A percentile compares a stretch with the other conserved stretches of the same genome.
These are phyloP conservation scores for Otolemur garnettii DNA, from an alignment of 2,113 vertebrate species.

Conservation along the genomic window DNA sequence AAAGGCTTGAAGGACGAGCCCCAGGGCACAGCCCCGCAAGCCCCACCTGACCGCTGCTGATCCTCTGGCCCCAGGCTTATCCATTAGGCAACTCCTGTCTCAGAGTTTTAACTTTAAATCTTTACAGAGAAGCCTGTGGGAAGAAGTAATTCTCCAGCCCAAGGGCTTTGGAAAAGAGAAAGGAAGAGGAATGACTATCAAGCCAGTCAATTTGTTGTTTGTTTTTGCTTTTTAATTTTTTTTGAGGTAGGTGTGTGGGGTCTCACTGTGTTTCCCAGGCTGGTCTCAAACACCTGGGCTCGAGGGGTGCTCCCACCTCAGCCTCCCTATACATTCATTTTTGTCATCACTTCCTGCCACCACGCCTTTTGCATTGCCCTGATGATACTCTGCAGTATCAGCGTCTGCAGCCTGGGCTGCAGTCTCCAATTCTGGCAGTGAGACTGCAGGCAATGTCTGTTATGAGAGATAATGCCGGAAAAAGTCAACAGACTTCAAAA, in stretches of 20 bases:
- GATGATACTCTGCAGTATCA: neutral
- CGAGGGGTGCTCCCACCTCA: no score
- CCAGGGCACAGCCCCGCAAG: neutral
- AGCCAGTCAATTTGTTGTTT: neutral
- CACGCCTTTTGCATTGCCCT: neutral
- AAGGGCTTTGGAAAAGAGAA: neutral
- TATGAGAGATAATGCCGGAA: neutral
- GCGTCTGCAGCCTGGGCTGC: neutral
- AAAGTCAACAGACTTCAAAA: neutral
- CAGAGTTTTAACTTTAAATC: neutral
- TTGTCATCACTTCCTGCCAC: neutral
- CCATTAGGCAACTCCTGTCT: neutral
- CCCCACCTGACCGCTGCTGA: neutral
- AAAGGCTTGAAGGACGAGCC: neutral
- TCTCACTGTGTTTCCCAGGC: no score
- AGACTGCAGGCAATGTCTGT: neutral
- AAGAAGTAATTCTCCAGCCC: neutral
- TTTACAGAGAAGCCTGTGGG: neutral
- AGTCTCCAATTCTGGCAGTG: neutral
- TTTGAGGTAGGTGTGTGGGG: no score
- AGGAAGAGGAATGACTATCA: neutral
- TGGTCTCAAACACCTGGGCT: no score
- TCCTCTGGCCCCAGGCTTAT: neutral
- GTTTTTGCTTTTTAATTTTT: no score
- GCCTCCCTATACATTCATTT: neutral